Percentiles rank a stretch among this genome's conserved stretches.
Evolutionary conservation across 1,140 invertebrate genomes (phyloP).

Genomic region (Drosophila guanche): DNA sequence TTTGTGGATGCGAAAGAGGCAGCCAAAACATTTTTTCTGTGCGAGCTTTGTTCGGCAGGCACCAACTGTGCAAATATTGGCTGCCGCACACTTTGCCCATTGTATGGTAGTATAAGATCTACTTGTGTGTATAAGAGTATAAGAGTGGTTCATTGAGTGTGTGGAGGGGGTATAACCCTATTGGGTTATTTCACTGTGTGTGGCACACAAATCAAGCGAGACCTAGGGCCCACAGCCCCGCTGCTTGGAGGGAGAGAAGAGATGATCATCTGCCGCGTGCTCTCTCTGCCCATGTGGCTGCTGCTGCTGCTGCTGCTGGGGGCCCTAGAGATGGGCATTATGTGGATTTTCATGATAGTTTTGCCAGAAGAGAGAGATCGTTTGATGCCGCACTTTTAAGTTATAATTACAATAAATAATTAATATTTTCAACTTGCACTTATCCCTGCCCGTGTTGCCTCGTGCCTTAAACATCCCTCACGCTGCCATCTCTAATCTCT

Average conservation of each 20-base stretch:
- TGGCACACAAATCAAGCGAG: constrained; percentile 25
- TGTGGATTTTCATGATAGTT: no score
- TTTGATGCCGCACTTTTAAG: neutral
- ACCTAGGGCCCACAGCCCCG: constrained; percentile 10
- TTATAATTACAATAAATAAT: no score
- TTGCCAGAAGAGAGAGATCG: constrained; percentile 4
- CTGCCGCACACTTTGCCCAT: constrained; percentile 8
- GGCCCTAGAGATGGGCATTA: neutral
- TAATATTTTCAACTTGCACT: no score
- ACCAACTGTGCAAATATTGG: constrained; percentile 75
- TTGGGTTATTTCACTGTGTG: constrained; percentile 18
- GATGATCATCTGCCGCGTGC: constrained; percentile 1
- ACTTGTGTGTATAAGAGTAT: neutral
- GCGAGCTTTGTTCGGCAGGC: constrained; percentile 37
- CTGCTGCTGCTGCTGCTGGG: neutral
- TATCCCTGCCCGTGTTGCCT: constrained; percentile 8
- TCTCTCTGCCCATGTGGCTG: neutral
- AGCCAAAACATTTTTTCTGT: constrained; percentile 45
- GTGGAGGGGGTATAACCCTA: constrained; percentile 24
- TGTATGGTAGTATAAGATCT: constrained; percentile 27
- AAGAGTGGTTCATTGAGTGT: neutral
- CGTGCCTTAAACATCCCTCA: constrained; percentile 6
- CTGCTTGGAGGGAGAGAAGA: no score
- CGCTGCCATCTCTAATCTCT: neutral
- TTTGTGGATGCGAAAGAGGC: constrained; percentile 32